These are phyloP conservation scores for Emys orbicularis DNA, from an alignment of 2,797 vertebrate species.

Conservation along the genomic window DNA sequence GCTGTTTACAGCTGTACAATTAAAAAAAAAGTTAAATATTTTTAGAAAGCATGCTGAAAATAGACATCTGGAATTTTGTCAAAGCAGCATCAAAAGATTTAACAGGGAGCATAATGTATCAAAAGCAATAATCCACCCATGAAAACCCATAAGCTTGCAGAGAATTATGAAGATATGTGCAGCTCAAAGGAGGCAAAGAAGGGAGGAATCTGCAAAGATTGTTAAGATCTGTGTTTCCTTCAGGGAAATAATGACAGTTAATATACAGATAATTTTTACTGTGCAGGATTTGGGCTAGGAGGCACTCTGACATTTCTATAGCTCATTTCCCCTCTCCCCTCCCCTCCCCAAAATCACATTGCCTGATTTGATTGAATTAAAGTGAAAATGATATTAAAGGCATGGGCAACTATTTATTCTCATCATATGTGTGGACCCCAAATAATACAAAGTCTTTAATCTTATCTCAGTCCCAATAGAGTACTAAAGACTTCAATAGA, in stretches of 20 bases:
- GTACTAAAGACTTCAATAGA: conserved; percentile 43
- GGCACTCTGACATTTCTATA: neutral
- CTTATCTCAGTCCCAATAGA: neutral
- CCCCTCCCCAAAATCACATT: neutral
- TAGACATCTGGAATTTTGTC: neutral
- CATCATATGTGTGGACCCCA: neutral
- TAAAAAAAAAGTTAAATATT: too few species aligned
- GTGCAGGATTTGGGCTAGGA: neutral
- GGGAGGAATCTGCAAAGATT: neutral
- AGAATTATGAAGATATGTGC: neutral
- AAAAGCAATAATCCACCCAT: neutral
- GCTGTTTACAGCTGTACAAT: neutral
- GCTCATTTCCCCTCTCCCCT: neutral
- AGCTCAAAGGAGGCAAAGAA: neutral
- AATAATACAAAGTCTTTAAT: conserved; percentile 17
- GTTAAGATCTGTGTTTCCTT: neutral
- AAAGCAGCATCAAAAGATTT: neutral
- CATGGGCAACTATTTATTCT: conserved; percentile 1
- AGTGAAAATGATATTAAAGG: neutral
- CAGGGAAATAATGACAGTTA: neutral
- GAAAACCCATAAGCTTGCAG: neutral
- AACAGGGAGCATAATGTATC: neutral
- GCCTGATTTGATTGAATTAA: neutral
- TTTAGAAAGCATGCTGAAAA: neutral
- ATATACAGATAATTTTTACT: neutral